phyloP scores from a whole-genome alignment of 2,113 vertebrate genomes.

The Mesocricetus auratus region DNA sequence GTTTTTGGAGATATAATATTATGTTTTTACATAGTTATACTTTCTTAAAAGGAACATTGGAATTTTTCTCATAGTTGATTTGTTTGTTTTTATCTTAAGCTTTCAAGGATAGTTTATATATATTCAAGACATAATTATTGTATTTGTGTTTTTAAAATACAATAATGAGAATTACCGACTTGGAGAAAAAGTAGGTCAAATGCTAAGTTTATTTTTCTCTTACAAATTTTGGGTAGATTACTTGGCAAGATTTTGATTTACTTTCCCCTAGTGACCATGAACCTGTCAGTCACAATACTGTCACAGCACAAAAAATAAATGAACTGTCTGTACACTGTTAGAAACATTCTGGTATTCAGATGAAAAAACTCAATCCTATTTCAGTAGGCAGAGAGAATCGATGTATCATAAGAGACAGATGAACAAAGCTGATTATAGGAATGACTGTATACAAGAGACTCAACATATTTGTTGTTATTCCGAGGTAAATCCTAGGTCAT shows the following conservation, averaged over 20 bases:
- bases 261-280: neutral
- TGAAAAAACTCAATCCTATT: constrained; percentile 70
- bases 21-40: neutral
- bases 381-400: constrained; percentile 58
- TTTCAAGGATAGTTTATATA: neutral
- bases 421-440: constrained; percentile 55
- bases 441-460: constrained; percentile 20
- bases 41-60: neutral
- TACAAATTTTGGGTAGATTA: neutral
- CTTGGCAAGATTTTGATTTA: constrained; percentile 54
- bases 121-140: neutral
- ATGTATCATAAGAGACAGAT: constrained; percentile 44
- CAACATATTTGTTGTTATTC: constrained; percentile 35
- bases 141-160: neutral
- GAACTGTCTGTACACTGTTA: constrained; percentile 74
- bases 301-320: constrained; percentile 53
- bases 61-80: neutral
- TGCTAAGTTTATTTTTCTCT: neutral
- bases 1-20: neutral
- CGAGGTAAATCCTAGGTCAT: neutral
- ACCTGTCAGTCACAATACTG: constrained; percentile 61
- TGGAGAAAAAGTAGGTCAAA: constrained; percentile 35
- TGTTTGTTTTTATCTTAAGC: neutral
- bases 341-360: constrained; percentile 54
- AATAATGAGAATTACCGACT: neutral